A percentile compares a stretch with the other conserved stretches of the same genome.
These are phyloP conservation scores for Callorhinus ursinus DNA, from an alignment of 2,113 vertebrate genomes.

Conservation along the genomic window DNA sequence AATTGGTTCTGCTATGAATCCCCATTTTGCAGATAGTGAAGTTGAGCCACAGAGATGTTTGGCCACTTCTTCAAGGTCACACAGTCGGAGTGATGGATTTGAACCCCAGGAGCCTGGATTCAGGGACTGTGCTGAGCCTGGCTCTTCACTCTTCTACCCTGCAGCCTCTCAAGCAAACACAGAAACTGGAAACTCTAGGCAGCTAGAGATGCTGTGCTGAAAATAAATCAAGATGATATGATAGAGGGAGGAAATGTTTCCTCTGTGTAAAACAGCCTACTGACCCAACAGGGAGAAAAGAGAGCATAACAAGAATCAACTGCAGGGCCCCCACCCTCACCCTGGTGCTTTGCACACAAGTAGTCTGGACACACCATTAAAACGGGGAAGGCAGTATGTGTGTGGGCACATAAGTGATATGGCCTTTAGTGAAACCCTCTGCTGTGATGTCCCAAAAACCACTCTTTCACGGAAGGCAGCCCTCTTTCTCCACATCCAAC, in stretches of 20 bases:
- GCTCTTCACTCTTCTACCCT: neutral
- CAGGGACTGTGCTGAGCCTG: neutral
- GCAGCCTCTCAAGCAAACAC: neutral
- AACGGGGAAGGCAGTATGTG: fast-evolving
- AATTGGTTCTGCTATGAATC: neutral
- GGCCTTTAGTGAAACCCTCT: neutral
- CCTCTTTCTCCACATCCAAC: neutral
- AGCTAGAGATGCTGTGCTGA: neutral
- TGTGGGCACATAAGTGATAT: neutral
- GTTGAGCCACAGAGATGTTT: neutral
- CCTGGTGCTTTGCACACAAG: neutral
- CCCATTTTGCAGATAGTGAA: neutral
- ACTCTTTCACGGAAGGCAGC: neutral
- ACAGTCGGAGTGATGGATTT: neutral
- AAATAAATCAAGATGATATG: neutral
- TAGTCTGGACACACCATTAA: neutral
- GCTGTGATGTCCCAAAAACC: neutral
- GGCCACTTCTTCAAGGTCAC: neutral
- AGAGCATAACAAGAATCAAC: neutral
- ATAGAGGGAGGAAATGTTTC: neutral
- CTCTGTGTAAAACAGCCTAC: neutral
- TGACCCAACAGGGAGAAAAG: neutral
- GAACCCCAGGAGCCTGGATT: neutral
- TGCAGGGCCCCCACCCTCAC: fast-evolving
- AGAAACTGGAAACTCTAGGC: neutral